phyloP scores from a whole-genome alignment of 2,888 invertebrate genomes.

The Chydorus sphaericus region DNA sequence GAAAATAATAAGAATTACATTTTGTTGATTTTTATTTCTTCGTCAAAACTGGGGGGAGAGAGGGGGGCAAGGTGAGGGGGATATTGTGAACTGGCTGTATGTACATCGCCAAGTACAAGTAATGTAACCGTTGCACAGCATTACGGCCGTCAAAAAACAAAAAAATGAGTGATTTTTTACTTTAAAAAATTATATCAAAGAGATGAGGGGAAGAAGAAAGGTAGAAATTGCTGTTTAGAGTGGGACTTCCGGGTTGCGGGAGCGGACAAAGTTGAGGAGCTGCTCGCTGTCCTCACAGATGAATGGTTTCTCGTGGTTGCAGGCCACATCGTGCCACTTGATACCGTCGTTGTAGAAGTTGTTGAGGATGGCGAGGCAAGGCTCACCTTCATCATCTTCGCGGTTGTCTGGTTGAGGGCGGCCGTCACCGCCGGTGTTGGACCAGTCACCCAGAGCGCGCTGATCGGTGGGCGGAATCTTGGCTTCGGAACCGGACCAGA shows the following conservation, averaged over 20 bases:
- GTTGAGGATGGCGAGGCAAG: constrained; percentile 72
- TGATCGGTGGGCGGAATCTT: constrained; percentile 79
- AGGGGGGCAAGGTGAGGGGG: too few species aligned
- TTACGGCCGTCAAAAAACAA: constrained; percentile 1
- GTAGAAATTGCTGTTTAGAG: constrained; percentile 8
- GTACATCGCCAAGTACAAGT: constrained; percentile 5
- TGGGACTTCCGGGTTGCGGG: constrained; percentile 47
- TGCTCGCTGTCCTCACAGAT: constrained; percentile 83
- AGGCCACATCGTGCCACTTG: constrained; percentile 86
- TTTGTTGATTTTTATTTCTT: neutral
- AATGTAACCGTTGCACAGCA: constrained; percentile 5
- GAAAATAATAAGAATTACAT: neutral
- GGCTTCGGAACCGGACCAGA: constrained; percentile 85
- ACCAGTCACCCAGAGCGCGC: constrained; percentile 81
- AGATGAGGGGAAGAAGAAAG: neutral
- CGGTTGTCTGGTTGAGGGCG: constrained; percentile 76
- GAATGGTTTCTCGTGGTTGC: constrained; percentile 83
- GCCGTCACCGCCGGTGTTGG: constrained; percentile 81
- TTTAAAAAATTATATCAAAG: neutral
- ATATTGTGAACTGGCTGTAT: constrained; percentile 8
- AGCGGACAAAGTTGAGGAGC: constrained; percentile 66
- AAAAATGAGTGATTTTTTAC: neutral
- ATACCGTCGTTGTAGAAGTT: constrained; percentile 88
- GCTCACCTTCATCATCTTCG: constrained; percentile 57
- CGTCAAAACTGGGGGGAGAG: neutral